Evolutionary conservation across 2,888 invertebrate species (phyloP).

Genomic region (Ecdyonurus torrentis): DNA sequence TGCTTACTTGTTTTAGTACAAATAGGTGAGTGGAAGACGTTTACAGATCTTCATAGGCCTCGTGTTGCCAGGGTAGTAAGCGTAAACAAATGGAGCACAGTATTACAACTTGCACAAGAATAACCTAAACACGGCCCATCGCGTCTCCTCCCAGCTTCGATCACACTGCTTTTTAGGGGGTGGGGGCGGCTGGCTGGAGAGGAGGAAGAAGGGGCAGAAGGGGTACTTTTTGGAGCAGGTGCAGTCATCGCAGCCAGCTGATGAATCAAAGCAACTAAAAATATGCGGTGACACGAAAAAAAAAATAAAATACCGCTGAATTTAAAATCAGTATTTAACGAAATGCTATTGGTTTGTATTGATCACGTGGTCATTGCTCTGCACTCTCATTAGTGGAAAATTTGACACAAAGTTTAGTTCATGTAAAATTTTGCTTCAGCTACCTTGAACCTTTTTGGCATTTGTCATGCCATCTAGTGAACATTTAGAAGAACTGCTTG

Average conservation of each 20-base stretch:
- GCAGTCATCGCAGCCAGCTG: not conserved
- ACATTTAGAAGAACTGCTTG: not conserved
- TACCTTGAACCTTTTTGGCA: too few species aligned
- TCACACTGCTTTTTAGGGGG: not conserved
- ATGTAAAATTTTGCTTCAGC: too few species aligned
- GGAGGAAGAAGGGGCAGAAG: too few species aligned
- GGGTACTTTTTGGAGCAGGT: slow-evolving; percentile 1
- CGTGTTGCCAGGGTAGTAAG: not conserved
- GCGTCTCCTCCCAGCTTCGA: slow-evolving; percentile 2
- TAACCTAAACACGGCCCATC: not conserved
- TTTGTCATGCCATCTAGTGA: not conserved
- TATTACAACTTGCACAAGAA: not conserved
- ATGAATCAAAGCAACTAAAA: too few species aligned
- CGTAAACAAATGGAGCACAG: not conserved
- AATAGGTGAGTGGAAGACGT: not conserved
- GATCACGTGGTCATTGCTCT: too few species aligned
- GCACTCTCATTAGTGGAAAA: too few species aligned
- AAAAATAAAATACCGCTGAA: too few species aligned
- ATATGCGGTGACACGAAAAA: too few species aligned
- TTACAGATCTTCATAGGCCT: not conserved
- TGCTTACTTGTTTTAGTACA: not conserved
- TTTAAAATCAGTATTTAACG: too few species aligned
- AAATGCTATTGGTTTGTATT: too few species aligned
- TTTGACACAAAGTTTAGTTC: too few species aligned
- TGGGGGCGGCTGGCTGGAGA: not conserved